Percentiles rank a stretch among this genome's conserved stretches.
phyloP scores from a whole-genome alignment of 1,140 invertebrate species.

The Drosophila guanche region DNA sequence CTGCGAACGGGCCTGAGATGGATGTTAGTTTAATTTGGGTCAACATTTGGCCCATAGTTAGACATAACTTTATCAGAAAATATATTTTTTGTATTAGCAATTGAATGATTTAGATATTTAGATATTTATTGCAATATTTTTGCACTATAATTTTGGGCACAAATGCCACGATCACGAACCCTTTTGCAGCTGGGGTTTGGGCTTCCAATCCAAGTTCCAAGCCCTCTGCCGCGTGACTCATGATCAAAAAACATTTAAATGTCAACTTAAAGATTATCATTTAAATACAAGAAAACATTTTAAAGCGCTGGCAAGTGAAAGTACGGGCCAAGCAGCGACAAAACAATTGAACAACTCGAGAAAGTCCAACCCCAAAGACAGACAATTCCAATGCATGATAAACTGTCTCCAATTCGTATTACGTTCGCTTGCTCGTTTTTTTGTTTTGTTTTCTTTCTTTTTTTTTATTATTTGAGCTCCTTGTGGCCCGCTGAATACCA shows the following conservation, averaged over 20 bases:
- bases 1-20: conserved; percentile 8
- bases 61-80: too few relatives aligned
- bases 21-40: conserved; percentile 17
- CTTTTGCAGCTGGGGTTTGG: background rate
- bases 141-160: too few relatives aligned
- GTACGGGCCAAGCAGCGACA: conserved; percentile 38
- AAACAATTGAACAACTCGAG: conserved; percentile 65
- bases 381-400: conserved; percentile 63
- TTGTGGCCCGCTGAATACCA: conserved; percentile 25
- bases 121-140: too few relatives aligned
- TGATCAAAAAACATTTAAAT: conserved; percentile 63
- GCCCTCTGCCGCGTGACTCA: conserved; percentile 40
- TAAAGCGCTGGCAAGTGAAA: conserved; percentile 62
- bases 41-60: conserved; percentile 14
- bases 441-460: background rate
- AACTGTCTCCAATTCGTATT: conserved; percentile 49
- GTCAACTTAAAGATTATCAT: conserved; percentile 72
- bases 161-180: too few relatives aligned
- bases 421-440: conserved; percentile 4
- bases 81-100: too few relatives aligned
- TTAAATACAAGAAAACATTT: conserved; percentile 43
- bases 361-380: conserved; percentile 51
- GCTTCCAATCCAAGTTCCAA: background rate
- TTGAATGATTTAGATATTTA: too few relatives aligned
- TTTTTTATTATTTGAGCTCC: conserved; percentile 27